phyloP scores from a whole-genome alignment of 2,113 vertebrate species.

The Sylvilagus bachmani region DNA sequence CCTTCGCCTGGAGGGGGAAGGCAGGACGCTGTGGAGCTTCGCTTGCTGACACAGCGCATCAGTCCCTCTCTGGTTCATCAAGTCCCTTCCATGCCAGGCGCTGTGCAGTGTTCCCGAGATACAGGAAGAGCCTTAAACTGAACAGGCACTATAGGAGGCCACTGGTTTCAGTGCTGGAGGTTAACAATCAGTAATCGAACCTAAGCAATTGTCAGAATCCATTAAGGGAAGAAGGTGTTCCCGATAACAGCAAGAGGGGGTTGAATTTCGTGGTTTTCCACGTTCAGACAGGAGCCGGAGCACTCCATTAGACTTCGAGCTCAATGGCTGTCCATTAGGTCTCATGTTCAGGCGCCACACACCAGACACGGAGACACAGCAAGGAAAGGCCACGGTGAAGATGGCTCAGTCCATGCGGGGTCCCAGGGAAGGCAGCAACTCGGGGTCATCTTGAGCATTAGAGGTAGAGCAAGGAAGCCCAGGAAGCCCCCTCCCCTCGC shows the following conservation, averaged over 20 bases:
- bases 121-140: neutral
- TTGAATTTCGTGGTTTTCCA: neutral
- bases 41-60: neutral
- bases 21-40: neutral
- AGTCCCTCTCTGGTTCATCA: neutral
- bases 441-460: slow-evolving; percentile 17
- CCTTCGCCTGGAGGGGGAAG: neutral
- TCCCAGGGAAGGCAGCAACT: neutral
- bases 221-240: neutral
- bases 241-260: neutral
- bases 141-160: neutral
- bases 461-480: neutral
- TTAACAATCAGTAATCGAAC: neutral
- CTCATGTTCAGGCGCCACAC: neutral
- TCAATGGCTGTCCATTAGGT: neutral
- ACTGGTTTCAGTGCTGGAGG: neutral
- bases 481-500: neutral
- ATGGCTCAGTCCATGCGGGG: neutral
- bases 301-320: neutral
- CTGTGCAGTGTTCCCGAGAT: neutral
- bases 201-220: neutral
- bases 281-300: neutral
- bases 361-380: neutral
- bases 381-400: neutral
- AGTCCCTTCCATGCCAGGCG: neutral